phyloP scores from a whole-genome alignment of 2,797 vertebrate genomes.

The Microcaecilia unicolor region DNA sequence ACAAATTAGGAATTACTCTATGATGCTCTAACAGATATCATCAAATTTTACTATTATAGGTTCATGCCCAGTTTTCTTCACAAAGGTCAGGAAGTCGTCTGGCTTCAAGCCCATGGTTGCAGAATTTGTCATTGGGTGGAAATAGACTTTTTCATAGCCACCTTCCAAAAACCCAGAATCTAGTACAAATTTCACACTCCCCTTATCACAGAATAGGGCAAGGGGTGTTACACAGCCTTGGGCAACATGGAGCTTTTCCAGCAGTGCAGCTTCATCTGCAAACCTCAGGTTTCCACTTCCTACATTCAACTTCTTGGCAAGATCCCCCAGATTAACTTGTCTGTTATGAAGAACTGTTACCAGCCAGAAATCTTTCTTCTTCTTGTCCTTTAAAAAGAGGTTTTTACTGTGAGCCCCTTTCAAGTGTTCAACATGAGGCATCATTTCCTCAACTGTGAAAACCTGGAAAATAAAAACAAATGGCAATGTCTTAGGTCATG shows the following conservation, averaged over 20 bases:
- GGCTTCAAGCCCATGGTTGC: slow-evolving; percentile 80
- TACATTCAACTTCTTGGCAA: slow-evolving; percentile 76
- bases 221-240: slow-evolving; percentile 79
- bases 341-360: slow-evolving; percentile 74
- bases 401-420: slow-evolving; percentile 80
- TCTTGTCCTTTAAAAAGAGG: slow-evolving; percentile 90
- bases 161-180: slow-evolving; percentile 71
- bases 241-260: slow-evolving; percentile 79
- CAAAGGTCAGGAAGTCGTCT: slow-evolving; percentile 71
- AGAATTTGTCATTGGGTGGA: slow-evolving; percentile 87
- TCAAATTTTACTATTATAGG: slow-evolving; percentile 56
- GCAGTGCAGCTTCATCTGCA: slow-evolving; percentile 75
- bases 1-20: too few relatives aligned
- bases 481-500: too few relatives aligned
- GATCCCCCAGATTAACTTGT: slow-evolving; percentile 73
- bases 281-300: slow-evolving; percentile 83
- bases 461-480: slow-evolving; percentile 62
- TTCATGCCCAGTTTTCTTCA: slow-evolving; percentile 76
- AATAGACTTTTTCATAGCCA: slow-evolving; percentile 67
- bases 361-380: slow-evolving; percentile 83
- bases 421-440: slow-evolving; percentile 77
- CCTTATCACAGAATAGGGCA: slow-evolving; percentile 74
- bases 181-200: slow-evolving; percentile 69
- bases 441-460: slow-evolving; percentile 92
- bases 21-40: too few relatives aligned